These are phyloP conservation scores for Ctenoplectra terminalis DNA, from an alignment of 1,140 invertebrate species.

Conservation along the genomic window DNA sequence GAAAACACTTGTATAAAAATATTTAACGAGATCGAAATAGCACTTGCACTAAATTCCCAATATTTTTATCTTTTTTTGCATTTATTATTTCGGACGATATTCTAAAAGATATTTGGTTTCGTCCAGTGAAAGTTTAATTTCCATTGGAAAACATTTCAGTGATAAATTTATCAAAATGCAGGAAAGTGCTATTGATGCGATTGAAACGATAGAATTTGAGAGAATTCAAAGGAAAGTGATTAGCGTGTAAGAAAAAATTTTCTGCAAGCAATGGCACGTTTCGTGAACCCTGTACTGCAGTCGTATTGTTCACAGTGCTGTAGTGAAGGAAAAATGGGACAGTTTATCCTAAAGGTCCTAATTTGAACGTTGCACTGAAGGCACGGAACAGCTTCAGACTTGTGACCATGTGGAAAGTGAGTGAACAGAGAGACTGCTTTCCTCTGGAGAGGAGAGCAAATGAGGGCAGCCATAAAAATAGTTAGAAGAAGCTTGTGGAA, in stretches of 20 bases:
- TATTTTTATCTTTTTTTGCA: no score
- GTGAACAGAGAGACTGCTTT: constrained; percentile 6
- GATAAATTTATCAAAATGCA: no score
- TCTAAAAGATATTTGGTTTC: no score
- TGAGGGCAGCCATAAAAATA: constrained; percentile 31
- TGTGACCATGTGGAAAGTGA: constrained; percentile 2
- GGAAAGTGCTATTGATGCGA: no score
- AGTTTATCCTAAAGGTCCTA: constrained; percentile 5
- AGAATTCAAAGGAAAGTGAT: no score
- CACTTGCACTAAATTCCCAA: no score
- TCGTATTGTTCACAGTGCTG: background rate
- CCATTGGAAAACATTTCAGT: no score
- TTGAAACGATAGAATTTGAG: rapidly evolving
- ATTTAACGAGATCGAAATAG: no score
- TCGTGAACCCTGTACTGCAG: background rate
- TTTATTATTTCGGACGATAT: no score
- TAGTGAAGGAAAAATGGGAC: constrained; percentile 6
- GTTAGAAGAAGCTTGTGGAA: constrained; percentile 10
- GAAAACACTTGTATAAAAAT: no score
- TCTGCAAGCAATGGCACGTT: background rate
- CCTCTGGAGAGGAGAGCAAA: constrained; percentile 27
- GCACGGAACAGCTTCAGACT: background rate
- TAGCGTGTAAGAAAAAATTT: background rate
- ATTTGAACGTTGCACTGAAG: constrained; percentile 10
- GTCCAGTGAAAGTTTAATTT: no score